Conservation (phyloP, 2,888 invertebrate genomes). For the Halocaridina rubra region DNA sequence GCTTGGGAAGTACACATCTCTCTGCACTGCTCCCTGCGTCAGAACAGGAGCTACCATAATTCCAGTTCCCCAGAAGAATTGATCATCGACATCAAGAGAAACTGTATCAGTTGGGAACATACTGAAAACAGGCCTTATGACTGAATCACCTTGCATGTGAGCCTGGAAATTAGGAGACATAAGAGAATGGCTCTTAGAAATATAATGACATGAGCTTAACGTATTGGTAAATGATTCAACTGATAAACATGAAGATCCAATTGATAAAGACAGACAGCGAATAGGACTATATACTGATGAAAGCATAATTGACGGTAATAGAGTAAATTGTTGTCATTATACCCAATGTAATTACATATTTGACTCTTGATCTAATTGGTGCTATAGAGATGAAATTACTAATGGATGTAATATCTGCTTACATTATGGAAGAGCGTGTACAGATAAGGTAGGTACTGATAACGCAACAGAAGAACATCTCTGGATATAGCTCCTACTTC, state of each 20-base stretch:
- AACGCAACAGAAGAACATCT: slow-evolving; percentile 66
- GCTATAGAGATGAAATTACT: not conserved
- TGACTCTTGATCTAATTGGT: no score
- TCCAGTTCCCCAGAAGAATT: not conserved
- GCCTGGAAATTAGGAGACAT: not conserved
- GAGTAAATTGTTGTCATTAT: no score
- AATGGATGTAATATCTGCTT: not conserved
- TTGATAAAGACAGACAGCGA: no score
- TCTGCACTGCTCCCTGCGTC: no score
- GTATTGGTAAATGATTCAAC: no score
- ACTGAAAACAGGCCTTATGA: not conserved
- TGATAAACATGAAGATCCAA: no score
- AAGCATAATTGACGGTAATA: no score
- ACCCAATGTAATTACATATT: no score
- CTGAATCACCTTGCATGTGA: not conserved
- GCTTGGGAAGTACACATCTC: not conserved
- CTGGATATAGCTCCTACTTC: slow-evolving; percentile 64
- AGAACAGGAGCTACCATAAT: not conserved
- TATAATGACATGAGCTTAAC: no score
- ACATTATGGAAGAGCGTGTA: slow-evolving; percentile 70
- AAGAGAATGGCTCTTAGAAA: no score
- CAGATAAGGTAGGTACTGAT: slow-evolving; percentile 70
- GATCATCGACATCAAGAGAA: not conserved
- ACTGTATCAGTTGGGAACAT: not conserved
- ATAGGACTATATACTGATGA: no score